Conservation (phyloP, 2,113 vertebrate genomes). For the Struthidea cinerea region DNA sequence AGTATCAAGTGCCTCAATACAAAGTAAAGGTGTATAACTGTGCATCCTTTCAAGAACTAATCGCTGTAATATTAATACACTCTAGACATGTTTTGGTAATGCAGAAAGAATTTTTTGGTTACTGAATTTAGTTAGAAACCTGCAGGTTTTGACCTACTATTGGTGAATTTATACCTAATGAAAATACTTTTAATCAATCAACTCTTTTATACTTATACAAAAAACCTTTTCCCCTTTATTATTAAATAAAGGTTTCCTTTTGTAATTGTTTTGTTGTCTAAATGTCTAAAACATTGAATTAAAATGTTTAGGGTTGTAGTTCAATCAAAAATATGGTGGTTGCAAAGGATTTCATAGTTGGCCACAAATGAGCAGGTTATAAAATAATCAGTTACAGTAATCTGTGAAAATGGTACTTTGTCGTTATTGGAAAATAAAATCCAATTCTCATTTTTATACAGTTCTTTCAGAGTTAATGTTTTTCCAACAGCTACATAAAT, state of each 20-base stretch:
- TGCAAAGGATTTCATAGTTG: neutral
- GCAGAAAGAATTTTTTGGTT: neutral
- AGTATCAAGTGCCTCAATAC: neutral
- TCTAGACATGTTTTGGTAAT: neutral
- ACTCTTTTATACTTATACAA: neutral
- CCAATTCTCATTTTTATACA: neutral
- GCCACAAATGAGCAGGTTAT: neutral
- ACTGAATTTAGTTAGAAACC: neutral
- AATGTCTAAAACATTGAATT: neutral
- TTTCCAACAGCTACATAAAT: neutral
- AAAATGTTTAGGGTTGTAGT: neutral
- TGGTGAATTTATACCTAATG: neutral
- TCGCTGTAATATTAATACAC: neutral
- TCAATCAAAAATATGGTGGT: neutral
- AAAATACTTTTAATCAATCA: neutral
- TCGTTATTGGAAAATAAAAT: neutral
- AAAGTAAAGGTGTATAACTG: neutral
- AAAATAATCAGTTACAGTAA: neutral
- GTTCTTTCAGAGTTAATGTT: neutral
- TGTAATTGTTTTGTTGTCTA: neutral
- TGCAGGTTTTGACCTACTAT: neutral
- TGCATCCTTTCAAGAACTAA: neutral
- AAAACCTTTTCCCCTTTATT: neutral
- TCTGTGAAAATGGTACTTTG: neutral
- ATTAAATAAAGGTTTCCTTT: neutral